Evolutionary conservation across 2,113 vertebrate genomes (phyloP).

Genomic region (Sylvilagus bachmani): DNA sequence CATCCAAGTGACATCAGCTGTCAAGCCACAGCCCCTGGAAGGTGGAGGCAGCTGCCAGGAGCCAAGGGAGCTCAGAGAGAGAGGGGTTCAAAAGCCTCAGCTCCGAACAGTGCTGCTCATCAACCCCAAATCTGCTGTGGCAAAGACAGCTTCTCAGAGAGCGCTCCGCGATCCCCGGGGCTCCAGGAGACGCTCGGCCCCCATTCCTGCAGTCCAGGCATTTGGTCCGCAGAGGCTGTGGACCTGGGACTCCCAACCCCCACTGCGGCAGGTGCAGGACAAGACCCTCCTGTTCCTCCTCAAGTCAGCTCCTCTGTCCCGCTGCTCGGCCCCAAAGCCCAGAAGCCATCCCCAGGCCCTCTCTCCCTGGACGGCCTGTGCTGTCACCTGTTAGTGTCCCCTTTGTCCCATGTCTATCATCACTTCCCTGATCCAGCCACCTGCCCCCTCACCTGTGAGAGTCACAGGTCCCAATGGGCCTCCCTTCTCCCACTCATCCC

Average conservation of each 20-base stretch:
- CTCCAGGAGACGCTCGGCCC: too few relatives aligned
- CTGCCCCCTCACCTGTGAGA: not conserved
- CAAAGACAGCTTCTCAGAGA: not conserved
- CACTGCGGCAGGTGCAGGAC: accelerated
- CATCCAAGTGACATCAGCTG: not conserved
- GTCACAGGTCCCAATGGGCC: accelerated
- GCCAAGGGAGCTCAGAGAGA: not conserved
- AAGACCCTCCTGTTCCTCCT: too few relatives aligned
- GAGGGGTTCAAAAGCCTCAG: not conserved
- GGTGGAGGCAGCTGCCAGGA: not conserved
- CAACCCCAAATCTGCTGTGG: not conserved
- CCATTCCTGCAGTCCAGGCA: not conserved
- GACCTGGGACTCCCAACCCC: not conserved
- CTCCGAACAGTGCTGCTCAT: not conserved
- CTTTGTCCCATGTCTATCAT: too few relatives aligned
- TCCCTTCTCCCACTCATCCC: not conserved
- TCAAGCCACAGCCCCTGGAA: not conserved
- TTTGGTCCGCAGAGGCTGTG: not conserved
- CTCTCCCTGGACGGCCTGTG: not conserved
- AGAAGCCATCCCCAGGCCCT: not conserved
- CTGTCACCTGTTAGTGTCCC: not conserved
- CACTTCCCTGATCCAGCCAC: not conserved
- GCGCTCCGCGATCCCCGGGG: not conserved
- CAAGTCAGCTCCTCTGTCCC: accelerated
- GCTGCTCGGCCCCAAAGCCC: not conserved